Evolutionary conservation across 2,888 invertebrate species (phyloP).

Genomic region (Dryadula phaetusa): DNA sequence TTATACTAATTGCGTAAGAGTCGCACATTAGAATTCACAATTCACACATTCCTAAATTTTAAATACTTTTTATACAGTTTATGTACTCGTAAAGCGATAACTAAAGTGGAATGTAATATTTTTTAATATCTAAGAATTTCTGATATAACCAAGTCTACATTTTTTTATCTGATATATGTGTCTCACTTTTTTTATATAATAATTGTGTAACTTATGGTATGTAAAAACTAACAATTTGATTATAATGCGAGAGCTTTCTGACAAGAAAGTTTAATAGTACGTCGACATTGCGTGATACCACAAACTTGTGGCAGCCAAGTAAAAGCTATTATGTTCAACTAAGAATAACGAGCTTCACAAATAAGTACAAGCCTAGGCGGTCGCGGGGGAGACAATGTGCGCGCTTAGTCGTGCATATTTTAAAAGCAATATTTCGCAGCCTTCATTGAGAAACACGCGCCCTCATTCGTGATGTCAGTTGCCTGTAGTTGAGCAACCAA

Average conservation of each 20-base stretch:
- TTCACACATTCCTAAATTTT: background rate
- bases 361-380: conserved; percentile 38
- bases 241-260: conserved; percentile 9
- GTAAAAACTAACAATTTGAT: conserved; percentile 1
- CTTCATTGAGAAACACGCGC: conserved; percentile 80
- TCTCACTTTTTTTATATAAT: conserved; percentile 11
- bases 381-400: conserved; percentile 62
- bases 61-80: background rate
- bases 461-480: conserved; percentile 80
- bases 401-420: conserved; percentile 78
- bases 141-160: background rate
- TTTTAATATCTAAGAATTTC: conserved; percentile 2
- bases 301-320: conserved; percentile 50
- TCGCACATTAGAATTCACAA: background rate
- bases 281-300: conserved; percentile 44
- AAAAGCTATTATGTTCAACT: conserved; percentile 23
- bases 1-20: background rate
- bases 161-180: background rate
- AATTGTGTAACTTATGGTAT: background rate
- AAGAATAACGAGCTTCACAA: background rate
- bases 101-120: background rate
- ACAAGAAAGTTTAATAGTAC: conserved; percentile 47
- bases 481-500: conserved; percentile 74
- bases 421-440: conserved; percentile 80
- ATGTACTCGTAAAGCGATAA: background rate